These are phyloP conservation scores for Thamnaconus septentrionalis DNA, from an alignment of 2,113 vertebrate genomes.

Conservation along the genomic window DNA sequence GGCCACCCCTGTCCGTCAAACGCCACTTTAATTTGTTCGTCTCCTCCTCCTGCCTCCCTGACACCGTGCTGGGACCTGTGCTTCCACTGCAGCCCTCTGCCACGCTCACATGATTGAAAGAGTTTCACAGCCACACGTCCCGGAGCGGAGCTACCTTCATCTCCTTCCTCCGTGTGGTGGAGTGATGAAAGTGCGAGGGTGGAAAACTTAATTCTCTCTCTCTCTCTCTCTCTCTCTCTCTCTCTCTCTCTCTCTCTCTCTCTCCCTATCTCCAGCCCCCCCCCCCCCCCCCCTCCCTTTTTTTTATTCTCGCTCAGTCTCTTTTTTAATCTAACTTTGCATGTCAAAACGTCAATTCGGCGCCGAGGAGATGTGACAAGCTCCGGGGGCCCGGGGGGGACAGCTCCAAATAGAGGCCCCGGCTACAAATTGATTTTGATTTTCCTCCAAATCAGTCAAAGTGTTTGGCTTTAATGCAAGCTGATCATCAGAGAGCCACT, in stretches of 20 bases:
- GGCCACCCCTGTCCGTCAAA: conserved; percentile 33
- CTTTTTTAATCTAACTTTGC: conserved; percentile 67
- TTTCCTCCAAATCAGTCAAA: conserved; percentile 83
- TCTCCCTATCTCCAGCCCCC: neutral
- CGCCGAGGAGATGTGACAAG: conserved; percentile 78
- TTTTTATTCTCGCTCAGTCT: conserved; percentile 15
- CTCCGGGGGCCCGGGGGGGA: conserved; percentile 68
- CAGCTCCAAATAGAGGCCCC: conserved; percentile 67
- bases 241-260: neutral
- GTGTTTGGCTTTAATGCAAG: conserved; percentile 79
- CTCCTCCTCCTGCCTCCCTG: conserved; percentile 9
- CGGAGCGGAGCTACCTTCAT: conserved; percentile 37
- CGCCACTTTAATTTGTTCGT: conserved; percentile 50
- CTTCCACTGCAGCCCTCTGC: conserved; percentile 22
- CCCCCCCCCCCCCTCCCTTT: conserved; percentile 5
- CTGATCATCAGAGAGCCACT: conserved; percentile 81
- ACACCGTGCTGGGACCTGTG: conserved; percentile 11
- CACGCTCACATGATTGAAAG: conserved; percentile 55
- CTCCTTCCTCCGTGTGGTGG: conserved; percentile 37
- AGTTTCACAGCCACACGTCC: conserved; percentile 26
- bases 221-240: conserved; percentile 14
- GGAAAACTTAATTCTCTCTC: conserved; percentile 23
- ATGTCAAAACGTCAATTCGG: conserved; percentile 81
- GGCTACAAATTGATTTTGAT: conserved; percentile 83
- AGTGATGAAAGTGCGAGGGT: conserved; percentile 40